A percentile compares a stretch with the other conserved stretches of the same genome.
phyloP scores from a whole-genome alignment of 1,140 invertebrate genomes.

The Seison nebaliae region DNA sequence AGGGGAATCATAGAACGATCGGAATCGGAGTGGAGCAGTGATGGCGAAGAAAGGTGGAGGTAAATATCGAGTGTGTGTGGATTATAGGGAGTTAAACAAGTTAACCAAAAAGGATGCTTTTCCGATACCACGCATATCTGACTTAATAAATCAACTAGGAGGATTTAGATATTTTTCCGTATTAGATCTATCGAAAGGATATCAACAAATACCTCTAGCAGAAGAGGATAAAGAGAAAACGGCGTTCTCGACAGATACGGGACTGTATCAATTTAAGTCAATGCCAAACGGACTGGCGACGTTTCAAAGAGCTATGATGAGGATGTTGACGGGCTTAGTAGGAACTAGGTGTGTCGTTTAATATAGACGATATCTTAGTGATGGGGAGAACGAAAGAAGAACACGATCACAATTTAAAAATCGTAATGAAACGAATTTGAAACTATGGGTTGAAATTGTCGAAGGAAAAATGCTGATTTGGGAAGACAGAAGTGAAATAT shows the following conservation, averaged over 20 bases:
- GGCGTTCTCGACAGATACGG: no score
- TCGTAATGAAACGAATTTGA: conserved; percentile 21
- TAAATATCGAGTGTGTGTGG: conserved; percentile 5
- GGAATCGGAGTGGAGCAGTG: background rate
- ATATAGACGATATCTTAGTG: conserved; percentile 32
- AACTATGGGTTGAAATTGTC: conserved; percentile 25
- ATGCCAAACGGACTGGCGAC: no score
- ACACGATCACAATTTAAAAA: conserved; percentile 22
- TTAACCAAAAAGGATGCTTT: conserved; percentile 4
- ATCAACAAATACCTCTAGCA: no score
- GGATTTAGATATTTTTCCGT: no score
- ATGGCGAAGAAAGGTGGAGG: conserved; percentile 1
- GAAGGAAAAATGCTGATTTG: conserved; percentile 25
- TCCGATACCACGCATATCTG: conserved; percentile 7
- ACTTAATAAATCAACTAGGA: no score
- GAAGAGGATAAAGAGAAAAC: no score
- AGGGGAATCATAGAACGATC: background rate
- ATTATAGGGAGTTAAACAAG: conserved; percentile 4
- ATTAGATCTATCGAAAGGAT: no score
- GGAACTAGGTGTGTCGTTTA: no score
- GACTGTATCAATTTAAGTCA: no score
- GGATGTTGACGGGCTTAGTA: no score
- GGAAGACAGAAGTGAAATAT: conserved; percentile 19
- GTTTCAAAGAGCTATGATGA: no score
- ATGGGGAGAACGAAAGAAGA: conserved; percentile 20